Evolutionary conservation across 2,888 invertebrate species (phyloP).

Genomic region (Megamerina dolium): DNA sequence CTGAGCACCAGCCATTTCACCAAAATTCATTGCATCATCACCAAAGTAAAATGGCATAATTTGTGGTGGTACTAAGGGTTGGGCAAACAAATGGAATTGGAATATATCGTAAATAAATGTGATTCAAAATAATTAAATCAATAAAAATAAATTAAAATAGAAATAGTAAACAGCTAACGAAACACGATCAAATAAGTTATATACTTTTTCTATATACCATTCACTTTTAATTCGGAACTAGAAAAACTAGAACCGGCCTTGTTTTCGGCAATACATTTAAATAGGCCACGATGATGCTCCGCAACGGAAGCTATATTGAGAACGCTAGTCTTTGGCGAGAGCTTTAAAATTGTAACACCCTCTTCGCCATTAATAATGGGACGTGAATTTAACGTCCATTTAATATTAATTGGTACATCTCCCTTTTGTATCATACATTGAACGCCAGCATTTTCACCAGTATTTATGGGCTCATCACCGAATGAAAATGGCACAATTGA

Average conservation of each 20-base stretch:
- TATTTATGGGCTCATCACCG: constrained; percentile 63
- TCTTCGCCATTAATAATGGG: constrained; percentile 51
- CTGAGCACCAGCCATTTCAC: constrained; percentile 58
- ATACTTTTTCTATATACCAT: constrained; percentile 52
- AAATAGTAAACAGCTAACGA: neutral
- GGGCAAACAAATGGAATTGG: neutral
- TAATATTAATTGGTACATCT: constrained; percentile 70
- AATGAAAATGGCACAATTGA: constrained; percentile 60
- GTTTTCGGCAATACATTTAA: constrained; percentile 69
- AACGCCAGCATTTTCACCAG: constrained; percentile 63
- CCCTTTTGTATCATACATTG: constrained; percentile 71
- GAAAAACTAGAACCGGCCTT: constrained; percentile 61
- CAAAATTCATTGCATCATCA: constrained; percentile 55
- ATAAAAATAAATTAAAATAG: constrained; percentile 3
- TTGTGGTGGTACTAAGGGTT: constrained; percentile 50
- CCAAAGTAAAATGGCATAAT: constrained; percentile 55
- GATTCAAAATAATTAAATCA: neutral
- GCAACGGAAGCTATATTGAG: constrained; percentile 63
- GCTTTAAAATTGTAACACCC: constrained; percentile 51
- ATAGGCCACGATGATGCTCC: constrained; percentile 65
- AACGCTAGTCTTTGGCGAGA: constrained; percentile 59
- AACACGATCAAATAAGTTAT: constrained; percentile 2
- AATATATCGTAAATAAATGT: neutral
- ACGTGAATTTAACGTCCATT: constrained; percentile 59
- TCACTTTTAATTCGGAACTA: constrained; percentile 64